phyloP scores from a whole-genome alignment of 2,888 invertebrate species.

The Himalopsyche anomala region DNA sequence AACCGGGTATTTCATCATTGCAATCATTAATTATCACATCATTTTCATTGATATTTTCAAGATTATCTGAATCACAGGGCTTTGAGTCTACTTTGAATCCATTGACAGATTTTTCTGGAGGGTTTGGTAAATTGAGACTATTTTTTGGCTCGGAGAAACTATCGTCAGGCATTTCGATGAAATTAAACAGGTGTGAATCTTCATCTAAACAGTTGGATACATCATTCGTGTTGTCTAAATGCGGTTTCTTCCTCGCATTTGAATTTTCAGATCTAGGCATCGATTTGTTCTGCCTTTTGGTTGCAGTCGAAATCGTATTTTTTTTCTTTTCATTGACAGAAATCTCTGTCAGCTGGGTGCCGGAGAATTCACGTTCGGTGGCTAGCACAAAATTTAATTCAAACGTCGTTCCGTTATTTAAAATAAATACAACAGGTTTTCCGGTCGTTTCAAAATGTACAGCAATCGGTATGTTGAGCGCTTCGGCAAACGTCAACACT shows the following conservation, averaged over 20 bases:
- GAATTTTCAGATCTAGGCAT: slow-evolving; percentile 64
- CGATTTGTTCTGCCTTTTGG: slow-evolving; percentile 69
- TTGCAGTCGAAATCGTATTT: slow-evolving; percentile 70
- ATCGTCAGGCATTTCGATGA: slow-evolving; percentile 73
- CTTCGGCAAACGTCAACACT: slow-evolving; percentile 87
- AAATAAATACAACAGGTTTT: slow-evolving; percentile 84
- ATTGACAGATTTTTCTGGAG: neutral
- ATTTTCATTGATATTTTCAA: slow-evolving; percentile 24
- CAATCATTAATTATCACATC: slow-evolving; percentile 8
- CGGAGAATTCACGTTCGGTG: slow-evolving; percentile 80
- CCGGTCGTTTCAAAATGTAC: slow-evolving; percentile 88
- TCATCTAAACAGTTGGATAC: slow-evolving; percentile 73
- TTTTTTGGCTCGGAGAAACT: neutral
- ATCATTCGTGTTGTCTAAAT: slow-evolving; percentile 70
- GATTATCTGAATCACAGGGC: slow-evolving; percentile 17
- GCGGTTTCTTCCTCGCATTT: slow-evolving; percentile 71
- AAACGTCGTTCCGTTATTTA: slow-evolving; percentile 84
- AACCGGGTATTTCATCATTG: slow-evolving; percentile 76
- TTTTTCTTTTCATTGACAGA: slow-evolving; percentile 69
- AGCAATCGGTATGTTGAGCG: slow-evolving; percentile 81
- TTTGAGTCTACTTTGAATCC: neutral
- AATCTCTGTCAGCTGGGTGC: slow-evolving; percentile 71
- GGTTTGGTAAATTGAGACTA: neutral
- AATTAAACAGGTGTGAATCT: slow-evolving; percentile 75
- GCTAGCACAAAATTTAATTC: slow-evolving; percentile 89